Conservation (phyloP, 1,140 invertebrate genomes). For the Calliphora vicina region DNA sequence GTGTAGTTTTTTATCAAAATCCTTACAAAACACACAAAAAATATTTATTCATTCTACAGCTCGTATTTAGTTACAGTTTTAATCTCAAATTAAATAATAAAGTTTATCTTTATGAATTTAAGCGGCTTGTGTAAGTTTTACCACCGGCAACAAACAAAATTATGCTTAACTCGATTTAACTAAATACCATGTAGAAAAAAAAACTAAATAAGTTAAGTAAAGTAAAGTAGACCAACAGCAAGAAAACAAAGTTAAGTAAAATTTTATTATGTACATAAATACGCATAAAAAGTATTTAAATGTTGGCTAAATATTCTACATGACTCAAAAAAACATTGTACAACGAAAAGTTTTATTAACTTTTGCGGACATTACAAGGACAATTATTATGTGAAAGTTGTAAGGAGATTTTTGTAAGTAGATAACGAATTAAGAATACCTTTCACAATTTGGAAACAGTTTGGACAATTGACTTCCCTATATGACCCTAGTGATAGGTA, state of each 20-base stretch:
- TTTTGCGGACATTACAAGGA: too few species aligned
- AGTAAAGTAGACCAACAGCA: background rate
- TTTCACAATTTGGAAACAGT: too few species aligned
- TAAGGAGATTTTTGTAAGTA: too few species aligned
- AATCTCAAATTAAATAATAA: background rate
- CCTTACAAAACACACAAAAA: background rate
- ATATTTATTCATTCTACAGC: background rate
- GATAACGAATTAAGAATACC: too few species aligned
- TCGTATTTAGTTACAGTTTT: conserved; percentile 1
- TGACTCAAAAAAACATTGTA: too few species aligned
- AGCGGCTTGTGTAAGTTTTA: conserved; percentile 18
- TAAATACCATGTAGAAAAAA: background rate
- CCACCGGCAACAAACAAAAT: background rate
- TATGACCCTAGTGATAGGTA: too few species aligned
- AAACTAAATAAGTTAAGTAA: background rate
- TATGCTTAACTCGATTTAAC: background rate
- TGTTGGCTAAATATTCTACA: background rate
- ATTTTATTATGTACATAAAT: conserved; percentile 2
- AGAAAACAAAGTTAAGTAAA: background rate
- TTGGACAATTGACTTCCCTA: too few species aligned
- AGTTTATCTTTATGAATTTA: conserved; percentile 27
- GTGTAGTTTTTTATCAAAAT: background rate
- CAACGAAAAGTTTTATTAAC: too few species aligned
- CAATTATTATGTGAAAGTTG: too few species aligned
- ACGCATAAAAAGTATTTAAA: background rate